Evolutionary conservation across 1,140 invertebrate species (phyloP).

Genomic region (Drosophila azteca): DNA sequence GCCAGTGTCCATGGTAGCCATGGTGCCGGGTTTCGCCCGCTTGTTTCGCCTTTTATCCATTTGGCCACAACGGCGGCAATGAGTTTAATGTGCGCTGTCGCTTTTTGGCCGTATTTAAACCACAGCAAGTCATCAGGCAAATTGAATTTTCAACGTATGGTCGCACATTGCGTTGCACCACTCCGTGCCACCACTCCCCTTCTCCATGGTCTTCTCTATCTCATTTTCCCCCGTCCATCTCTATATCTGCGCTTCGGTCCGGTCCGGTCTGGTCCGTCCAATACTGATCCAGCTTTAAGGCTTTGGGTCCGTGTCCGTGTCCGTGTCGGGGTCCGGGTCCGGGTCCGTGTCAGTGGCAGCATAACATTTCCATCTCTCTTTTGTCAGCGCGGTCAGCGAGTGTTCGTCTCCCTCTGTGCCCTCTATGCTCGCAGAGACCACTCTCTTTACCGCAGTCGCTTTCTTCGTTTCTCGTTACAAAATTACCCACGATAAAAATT

Average conservation of each 20-base stretch:
- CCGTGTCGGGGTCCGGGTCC: conserved; percentile 11
- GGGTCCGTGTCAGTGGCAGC: conserved; percentile 40
- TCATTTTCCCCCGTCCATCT: neutral
- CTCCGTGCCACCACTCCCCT: conserved; percentile 36
- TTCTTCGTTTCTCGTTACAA: conserved; percentile 81
- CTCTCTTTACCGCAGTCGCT: conserved; percentile 57
- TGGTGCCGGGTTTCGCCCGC: conserved; percentile 12
- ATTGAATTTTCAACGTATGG: conserved; percentile 83
- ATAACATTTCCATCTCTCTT: conserved; percentile 46
- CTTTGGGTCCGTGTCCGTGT: conserved; percentile 38
- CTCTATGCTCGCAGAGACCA: conserved; percentile 2
- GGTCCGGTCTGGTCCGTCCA: neutral
- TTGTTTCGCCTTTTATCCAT: conserved; percentile 59
- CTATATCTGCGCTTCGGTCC: neutral
- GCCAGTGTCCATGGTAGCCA: conserved; percentile 17
- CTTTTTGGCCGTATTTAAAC: conserved; percentile 78
- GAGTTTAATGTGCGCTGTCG: conserved; percentile 78
- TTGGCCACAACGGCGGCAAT: conserved; percentile 61
- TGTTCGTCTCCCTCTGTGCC: neutral
- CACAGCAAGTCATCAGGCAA: conserved; percentile 82
- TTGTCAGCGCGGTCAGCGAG: conserved; percentile 41
- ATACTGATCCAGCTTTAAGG: conserved; percentile 20
- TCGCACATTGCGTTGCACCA: conserved; percentile 56
- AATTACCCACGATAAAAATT: conserved; percentile 84
- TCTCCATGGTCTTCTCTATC: neutral